Conservation (phyloP, 2,797 vertebrate genomes). For the Aselliscus stoliczkanus region DNA sequence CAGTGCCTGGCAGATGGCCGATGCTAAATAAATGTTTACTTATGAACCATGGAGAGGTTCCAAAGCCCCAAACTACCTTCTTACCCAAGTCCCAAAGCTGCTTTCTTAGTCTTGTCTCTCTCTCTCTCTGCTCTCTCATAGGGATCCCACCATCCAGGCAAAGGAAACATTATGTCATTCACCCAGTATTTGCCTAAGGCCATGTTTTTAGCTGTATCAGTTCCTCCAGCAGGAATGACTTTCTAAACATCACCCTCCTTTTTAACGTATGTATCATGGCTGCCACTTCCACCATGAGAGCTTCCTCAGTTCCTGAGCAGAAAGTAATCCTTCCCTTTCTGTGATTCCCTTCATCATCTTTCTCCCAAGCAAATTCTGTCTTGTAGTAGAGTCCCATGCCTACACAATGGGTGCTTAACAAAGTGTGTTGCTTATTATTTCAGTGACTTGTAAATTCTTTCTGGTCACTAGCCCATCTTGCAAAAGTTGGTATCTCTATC, state of each 20-base stretch:
- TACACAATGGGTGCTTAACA: background rate
- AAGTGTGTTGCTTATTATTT: background rate
- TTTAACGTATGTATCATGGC: background rate
- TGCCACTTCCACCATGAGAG: background rate
- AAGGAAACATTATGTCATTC: background rate
- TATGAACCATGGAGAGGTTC: background rate
- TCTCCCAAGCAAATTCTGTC: background rate
- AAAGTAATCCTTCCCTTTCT: background rate
- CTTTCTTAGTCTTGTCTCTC: no score
- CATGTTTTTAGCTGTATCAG: background rate
- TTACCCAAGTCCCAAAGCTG: rapidly evolving
- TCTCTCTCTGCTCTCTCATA: background rate
- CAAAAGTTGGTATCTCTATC: rapidly evolving
- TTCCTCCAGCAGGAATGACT: background rate
- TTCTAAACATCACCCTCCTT: background rate
- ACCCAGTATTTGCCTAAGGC: background rate
- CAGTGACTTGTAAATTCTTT: background rate
- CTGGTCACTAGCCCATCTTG: rapidly evolving
- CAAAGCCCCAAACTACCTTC: rapidly evolving
- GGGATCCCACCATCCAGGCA: background rate
- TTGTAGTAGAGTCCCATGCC: background rate
- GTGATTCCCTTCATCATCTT: background rate
- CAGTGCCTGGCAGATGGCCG: background rate
- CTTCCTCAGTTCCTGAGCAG: background rate
- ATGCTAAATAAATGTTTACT: background rate